Conservation (phyloP, 2,888 invertebrate species). For the Ectemnius cavifrons region DNA sequence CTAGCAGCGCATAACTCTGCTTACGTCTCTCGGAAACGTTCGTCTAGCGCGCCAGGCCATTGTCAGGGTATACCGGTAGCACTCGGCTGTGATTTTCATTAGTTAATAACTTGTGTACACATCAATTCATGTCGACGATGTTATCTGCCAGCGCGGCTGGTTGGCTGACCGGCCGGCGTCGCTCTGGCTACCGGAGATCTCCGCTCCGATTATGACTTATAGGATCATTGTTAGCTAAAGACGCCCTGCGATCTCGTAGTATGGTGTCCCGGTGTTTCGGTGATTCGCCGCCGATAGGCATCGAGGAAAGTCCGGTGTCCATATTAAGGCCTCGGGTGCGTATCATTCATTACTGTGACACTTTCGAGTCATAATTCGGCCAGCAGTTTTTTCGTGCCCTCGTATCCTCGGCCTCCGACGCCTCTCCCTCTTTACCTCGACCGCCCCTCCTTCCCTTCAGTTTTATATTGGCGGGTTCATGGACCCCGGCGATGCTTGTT, state of each 20-base stretch:
- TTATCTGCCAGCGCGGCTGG: conserved; percentile 10
- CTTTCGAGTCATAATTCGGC: background rate
- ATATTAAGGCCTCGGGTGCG: background rate
- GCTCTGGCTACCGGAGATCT: background rate
- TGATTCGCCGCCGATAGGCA: background rate
- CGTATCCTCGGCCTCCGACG: background rate
- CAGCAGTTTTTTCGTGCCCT: conserved; percentile 4
- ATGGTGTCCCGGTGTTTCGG: no score
- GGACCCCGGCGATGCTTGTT: conserved; percentile 28
- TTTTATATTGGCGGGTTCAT: conserved; percentile 9
- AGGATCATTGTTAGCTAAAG: no score
- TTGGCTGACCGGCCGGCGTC: background rate
- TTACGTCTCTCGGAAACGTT: conserved; percentile 44
- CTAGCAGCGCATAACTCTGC: conserved; percentile 31
- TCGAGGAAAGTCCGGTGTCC: background rate
- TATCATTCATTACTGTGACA: background rate
- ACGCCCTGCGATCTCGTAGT: no score
- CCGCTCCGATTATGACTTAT: conserved; percentile 4
- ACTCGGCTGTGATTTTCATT: conserved; percentile 47
- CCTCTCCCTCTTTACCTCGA: background rate
- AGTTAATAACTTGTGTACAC: conserved; percentile 40
- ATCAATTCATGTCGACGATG: conserved; percentile 28
- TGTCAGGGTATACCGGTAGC: conserved; percentile 27
- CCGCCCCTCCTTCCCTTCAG: background rate
- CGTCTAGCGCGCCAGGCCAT: conserved; percentile 29